These are phyloP conservation scores for Euphydryas editha DNA, from an alignment of 2,888 invertebrate genomes.

Conservation along the genomic window DNA sequence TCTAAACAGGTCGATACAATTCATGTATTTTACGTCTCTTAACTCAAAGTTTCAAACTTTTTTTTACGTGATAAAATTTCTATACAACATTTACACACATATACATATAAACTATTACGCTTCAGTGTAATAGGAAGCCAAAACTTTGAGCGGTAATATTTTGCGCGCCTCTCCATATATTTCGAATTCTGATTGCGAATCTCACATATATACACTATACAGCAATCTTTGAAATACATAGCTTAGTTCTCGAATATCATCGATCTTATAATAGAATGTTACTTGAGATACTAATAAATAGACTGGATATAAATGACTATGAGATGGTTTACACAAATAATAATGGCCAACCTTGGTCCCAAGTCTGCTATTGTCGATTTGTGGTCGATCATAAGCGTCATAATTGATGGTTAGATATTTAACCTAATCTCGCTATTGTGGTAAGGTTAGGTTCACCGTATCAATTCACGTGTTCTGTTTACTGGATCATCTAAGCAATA, in stretches of 20 bases:
- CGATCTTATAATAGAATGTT: background rate
- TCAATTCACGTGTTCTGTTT: no score
- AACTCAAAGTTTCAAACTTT: no score
- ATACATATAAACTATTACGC: no score
- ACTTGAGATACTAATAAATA: background rate
- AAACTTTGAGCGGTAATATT: slow-evolving; percentile 24
- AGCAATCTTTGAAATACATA: background rate
- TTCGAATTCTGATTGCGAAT: slow-evolving; percentile 30
- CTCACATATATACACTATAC: slow-evolving; percentile 7
- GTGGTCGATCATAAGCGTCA: no score
- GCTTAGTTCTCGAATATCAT: background rate
- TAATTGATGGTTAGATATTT: no score
- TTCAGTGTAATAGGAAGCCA: slow-evolving; percentile 20
- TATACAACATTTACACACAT: background rate
- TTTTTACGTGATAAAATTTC: background rate
- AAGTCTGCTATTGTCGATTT: no score
- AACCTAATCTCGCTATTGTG: no score
- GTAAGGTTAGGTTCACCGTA: no score
- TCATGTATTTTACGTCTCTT: no score
- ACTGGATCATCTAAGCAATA: no score
- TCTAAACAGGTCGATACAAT: no score
- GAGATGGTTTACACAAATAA: background rate
- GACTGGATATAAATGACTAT: background rate
- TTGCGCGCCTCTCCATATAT: slow-evolving; percentile 27
- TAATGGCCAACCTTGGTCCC: background rate